Evolutionary conservation across 2,888 invertebrate genomes (phyloP).

Genomic region (Keiferia lycopersicella): DNA sequence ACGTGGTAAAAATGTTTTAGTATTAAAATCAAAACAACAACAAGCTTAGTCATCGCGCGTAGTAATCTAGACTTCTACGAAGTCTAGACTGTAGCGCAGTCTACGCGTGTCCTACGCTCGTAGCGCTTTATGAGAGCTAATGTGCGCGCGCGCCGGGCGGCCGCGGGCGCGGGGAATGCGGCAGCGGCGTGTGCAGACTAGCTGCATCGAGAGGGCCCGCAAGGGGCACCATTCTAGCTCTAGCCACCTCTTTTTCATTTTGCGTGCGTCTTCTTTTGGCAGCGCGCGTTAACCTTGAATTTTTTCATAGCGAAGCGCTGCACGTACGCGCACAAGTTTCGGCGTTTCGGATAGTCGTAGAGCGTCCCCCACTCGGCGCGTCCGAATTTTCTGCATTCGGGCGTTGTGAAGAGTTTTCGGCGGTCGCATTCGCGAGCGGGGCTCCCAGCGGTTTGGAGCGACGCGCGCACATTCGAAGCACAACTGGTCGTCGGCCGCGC

Average conservation of each 20-base stretch:
- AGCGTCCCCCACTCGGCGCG: constrained; percentile 78
- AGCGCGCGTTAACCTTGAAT: constrained; percentile 80
- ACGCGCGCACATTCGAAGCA: constrained; percentile 56
- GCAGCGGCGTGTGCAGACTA: constrained; percentile 61
- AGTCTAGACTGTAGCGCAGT: constrained; percentile 17
- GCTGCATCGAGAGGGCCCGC: constrained; percentile 70
- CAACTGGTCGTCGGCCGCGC: constrained; percentile 50
- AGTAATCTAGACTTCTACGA: constrained; percentile 20
- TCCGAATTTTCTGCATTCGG: constrained; percentile 80
- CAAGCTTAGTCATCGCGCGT: not conserved
- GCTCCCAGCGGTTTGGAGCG: constrained; percentile 73
- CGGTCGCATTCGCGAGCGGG: constrained; percentile 79
- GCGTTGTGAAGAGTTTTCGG: constrained; percentile 77
- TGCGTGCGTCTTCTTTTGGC: constrained; percentile 81
- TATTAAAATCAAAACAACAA: not conserved
- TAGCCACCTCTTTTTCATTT: constrained; percentile 77
- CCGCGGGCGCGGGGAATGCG: constrained; percentile 40
- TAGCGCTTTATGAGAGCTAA: constrained; percentile 13
- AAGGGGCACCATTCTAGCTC: constrained; percentile 74
- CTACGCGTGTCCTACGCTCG: constrained; percentile 25
- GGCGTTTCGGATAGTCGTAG: constrained; percentile 79
- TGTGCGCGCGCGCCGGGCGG: constrained; percentile 16
- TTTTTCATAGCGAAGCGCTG: constrained; percentile 79
- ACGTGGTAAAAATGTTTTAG: not conserved
- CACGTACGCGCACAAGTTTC: constrained; percentile 78